These are phyloP conservation scores for Corythornis leucogaster DNA, from an alignment of 2,797 vertebrate species.

Conservation along the genomic window DNA sequence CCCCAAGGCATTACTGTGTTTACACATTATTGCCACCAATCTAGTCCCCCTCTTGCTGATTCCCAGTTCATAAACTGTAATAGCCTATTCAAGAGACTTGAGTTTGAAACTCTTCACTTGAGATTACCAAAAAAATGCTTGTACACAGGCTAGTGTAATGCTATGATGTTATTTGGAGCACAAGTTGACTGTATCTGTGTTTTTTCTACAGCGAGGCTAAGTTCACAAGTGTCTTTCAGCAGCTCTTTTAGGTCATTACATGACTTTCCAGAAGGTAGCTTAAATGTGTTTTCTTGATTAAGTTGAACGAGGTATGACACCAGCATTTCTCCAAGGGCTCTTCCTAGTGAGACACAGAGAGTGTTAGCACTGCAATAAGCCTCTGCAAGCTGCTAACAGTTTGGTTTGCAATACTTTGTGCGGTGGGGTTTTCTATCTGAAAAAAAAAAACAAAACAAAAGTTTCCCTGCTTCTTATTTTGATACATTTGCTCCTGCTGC, in stretches of 20 bases:
- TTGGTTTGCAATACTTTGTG: neutral
- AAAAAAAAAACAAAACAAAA: neutral
- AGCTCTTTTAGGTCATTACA: neutral
- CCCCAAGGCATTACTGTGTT: neutral
- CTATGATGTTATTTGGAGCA: fast-evolving
- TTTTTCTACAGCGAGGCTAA: neutral
- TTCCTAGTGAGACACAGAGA: neutral
- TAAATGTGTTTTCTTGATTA: neutral
- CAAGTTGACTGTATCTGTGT: neutral
- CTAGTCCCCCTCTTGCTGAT: neutral
- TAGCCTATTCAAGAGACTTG: neutral
- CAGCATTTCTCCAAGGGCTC: neutral
- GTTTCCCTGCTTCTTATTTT: neutral
- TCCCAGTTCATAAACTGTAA: neutral
- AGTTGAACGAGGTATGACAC: constrained; percentile 15
- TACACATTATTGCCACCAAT: neutral
- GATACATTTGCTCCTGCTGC: neutral
- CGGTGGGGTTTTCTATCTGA: neutral
- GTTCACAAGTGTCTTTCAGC: neutral
- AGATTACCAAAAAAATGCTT: neutral
- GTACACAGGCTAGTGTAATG: neutral
- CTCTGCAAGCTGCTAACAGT: neutral
- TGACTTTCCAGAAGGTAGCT: constrained; percentile 10
- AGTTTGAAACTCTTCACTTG: neutral
- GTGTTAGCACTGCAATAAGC: neutral